A percentile compares a stretch with the other conserved stretches of the same genome.
Conservation (phyloP, 2,797 vertebrate genomes). For the Clarias pachynema region DNA sequence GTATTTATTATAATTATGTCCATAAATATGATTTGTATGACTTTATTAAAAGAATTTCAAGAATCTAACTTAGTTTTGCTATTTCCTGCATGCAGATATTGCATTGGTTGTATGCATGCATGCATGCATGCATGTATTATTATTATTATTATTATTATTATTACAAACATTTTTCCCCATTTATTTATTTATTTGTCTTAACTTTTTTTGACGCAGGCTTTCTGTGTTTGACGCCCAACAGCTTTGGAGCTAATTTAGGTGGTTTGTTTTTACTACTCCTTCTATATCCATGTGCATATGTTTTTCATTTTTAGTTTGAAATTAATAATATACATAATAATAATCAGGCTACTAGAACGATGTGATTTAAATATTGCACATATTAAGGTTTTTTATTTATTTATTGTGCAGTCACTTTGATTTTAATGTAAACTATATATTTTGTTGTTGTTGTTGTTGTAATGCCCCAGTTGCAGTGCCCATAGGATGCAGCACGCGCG, state of each 20-base stretch:
- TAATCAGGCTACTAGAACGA: background rate
- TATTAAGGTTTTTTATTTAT: background rate
- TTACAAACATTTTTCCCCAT: background rate
- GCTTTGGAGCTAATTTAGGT: conserved; percentile 56
- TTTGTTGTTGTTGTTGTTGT: background rate
- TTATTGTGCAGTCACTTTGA: too few species aligned
- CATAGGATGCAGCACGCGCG: conserved; percentile 83
- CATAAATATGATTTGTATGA: background rate
- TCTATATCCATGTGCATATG: background rate
- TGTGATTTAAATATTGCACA: background rate
- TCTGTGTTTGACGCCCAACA: conserved; percentile 52
- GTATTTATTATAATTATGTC: background rate
- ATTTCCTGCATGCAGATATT: background rate
- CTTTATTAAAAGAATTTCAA: background rate
- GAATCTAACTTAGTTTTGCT: background rate
- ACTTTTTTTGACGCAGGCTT: conserved; percentile 50
- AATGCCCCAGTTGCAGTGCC: conserved; percentile 64
- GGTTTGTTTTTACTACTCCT: conserved; percentile 46
- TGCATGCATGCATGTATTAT: too few species aligned
- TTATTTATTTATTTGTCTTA: background rate
- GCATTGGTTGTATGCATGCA: background rate
- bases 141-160: background rate
- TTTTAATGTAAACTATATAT: background rate
- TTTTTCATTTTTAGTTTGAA: background rate
- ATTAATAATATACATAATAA: background rate